These are phyloP conservation scores for Gonocerus acuteangulatus DNA, from an alignment of 2,888 invertebrate species.

Conservation along the genomic window DNA sequence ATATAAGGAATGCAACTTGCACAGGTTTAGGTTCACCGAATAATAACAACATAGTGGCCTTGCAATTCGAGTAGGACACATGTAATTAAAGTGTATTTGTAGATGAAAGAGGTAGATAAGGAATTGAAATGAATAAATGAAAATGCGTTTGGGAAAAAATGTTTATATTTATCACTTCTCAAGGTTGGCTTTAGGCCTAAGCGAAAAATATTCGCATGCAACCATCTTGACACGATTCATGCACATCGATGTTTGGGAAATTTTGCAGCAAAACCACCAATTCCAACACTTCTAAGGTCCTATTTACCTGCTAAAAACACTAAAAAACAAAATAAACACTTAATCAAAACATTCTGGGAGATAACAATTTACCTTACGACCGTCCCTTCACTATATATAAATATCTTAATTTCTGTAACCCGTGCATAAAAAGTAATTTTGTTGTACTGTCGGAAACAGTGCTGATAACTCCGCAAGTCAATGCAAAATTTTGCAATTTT, in stretches of 20 bases:
- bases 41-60: constrained; percentile 24
- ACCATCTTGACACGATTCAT: constrained; percentile 43
- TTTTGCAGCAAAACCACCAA: constrained; percentile 12
- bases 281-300: neutral
- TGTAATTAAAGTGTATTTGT: neutral
- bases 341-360: constrained; percentile 28
- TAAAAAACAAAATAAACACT: constrained; percentile 22
- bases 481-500: constrained; percentile 28
- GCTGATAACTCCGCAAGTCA: constrained; percentile 34
- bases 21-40: constrained; percentile 25
- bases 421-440: constrained; percentile 42
- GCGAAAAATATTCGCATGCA: constrained; percentile 42
- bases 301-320: constrained; percentile 10
- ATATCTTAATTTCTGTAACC: constrained; percentile 41
- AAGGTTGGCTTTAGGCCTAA: constrained; percentile 39
- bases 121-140: constrained; percentile 6
- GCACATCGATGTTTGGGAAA: constrained; percentile 38
- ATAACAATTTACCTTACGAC: constrained; percentile 38
- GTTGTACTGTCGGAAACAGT: constrained; percentile 42
- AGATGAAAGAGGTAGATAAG: neutral
- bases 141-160: constrained; percentile 21
- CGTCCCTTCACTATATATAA: constrained; percentile 40
- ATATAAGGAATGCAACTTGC: constrained; percentile 30
- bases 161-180: constrained; percentile 34
- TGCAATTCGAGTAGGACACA: neutral